Evolutionary conservation across 1,140 invertebrate genomes (phyloP).

Genomic region (Ephestia elutella): DNA sequence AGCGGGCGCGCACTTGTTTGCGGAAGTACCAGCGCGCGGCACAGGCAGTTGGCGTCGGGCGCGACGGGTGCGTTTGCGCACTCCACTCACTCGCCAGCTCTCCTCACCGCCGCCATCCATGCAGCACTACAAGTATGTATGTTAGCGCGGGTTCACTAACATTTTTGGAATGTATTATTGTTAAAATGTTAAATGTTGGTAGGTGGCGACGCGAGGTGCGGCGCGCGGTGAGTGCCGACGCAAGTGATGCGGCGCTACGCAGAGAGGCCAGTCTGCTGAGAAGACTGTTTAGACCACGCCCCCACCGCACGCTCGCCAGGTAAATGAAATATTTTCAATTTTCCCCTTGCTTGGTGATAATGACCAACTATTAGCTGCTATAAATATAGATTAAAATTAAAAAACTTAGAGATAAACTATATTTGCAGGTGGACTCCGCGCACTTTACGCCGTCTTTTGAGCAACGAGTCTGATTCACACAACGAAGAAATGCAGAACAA

Average conservation of each 20-base stretch:
- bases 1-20: slow-evolving; percentile 51
- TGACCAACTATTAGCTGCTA: too few relatives aligned
- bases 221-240: slow-evolving; percentile 53
- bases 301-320: slow-evolving; percentile 36
- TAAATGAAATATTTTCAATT: slow-evolving; percentile 10
- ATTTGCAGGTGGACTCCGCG: slow-evolving; percentile 54
- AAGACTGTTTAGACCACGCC: slow-evolving; percentile 30
- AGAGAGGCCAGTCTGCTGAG: slow-evolving; percentile 38
- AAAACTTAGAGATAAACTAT: too few relatives aligned
- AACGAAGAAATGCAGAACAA: slow-evolving; percentile 32
- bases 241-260: slow-evolving; percentile 32
- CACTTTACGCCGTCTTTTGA: slow-evolving; percentile 46
- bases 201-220: slow-evolving; percentile 54
- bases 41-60: slow-evolving; percentile 52
- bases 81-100: slow-evolving; percentile 41
- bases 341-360: too few relatives aligned
- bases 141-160: too few relatives aligned
- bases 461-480: slow-evolving; percentile 41
- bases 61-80: slow-evolving; percentile 18
- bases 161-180: background rate
- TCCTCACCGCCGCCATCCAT: slow-evolving; percentile 69
- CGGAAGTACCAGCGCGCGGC: slow-evolving; percentile 49
- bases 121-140: slow-evolving; percentile 43
- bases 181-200: background rate
- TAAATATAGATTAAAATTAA: too few relatives aligned